phyloP scores from a whole-genome alignment of 2,888 invertebrate species.

The Drosophila lacicola region DNA sequence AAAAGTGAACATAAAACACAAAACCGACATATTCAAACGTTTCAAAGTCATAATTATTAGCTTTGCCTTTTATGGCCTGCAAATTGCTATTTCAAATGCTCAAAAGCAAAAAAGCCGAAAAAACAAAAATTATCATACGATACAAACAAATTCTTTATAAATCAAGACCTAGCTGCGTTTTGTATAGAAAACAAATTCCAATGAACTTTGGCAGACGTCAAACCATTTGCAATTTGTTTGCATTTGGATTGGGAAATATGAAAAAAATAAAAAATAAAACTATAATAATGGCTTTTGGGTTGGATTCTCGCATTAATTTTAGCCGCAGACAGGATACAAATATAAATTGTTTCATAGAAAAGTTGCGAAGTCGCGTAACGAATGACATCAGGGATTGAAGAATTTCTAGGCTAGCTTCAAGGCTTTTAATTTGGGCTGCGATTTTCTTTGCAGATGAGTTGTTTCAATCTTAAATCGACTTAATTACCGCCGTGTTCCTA shows the following conservation, averaged over 20 bases:
- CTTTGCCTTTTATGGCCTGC: constrained; percentile 65
- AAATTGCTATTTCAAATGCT: constrained; percentile 44
- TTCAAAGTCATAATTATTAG: constrained; percentile 69
- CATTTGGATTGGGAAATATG: constrained; percentile 43
- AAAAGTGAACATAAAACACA: constrained; percentile 20
- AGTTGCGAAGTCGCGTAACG: background rate
- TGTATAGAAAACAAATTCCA: constrained; percentile 61
- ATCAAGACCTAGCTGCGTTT: constrained; percentile 61
- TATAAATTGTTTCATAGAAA: constrained; percentile 13
- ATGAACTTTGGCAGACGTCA: constrained; percentile 66
- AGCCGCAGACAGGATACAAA: constrained; percentile 29
- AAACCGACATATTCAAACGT: constrained; percentile 38
- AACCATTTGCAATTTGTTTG: constrained; percentile 64
- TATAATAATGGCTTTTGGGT: constrained; percentile 26
- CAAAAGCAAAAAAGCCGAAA: constrained; percentile 28
- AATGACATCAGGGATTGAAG: constrained; percentile 45
- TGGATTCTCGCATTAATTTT: constrained; percentile 31
- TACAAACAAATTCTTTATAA: constrained; percentile 69
- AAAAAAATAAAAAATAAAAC: background rate
- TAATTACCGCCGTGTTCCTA: constrained; percentile 35
- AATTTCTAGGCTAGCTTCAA: constrained; percentile 47
- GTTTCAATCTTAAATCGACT: constrained; percentile 26
- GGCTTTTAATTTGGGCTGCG: constrained; percentile 5
- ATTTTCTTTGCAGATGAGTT: constrained; percentile 32
- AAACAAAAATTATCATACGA: constrained; percentile 19